Evolutionary conservation across 2,888 invertebrate genomes (phyloP), one percentile per base, ranked within the genome.

Genomic region (Odontothrips loti): DNA sequence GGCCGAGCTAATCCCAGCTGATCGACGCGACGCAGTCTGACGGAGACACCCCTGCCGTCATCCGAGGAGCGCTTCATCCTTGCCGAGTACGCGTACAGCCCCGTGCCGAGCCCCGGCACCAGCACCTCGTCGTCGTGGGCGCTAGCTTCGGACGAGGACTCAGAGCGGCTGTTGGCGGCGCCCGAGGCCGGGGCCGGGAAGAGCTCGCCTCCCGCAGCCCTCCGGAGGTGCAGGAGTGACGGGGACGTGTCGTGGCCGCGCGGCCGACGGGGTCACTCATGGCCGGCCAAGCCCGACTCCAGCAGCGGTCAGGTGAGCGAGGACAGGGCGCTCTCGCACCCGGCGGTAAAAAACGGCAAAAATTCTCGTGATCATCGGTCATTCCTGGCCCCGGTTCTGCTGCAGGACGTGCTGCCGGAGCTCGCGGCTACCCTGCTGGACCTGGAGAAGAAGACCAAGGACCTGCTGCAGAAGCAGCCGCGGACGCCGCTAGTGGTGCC

Each of bases 61-160:
- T 68, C 68, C 8, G 68, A 68, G 68, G 68, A 68, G 68, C 23
- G 68, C 23, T 68, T 68, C 68, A 68, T 68, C 68, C 68, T 68
- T 23, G 68, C 68, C 11, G 68, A 68, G 23, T 68, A 68, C 68
- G 68, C 68, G n/a, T 68, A n/a, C 68, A 68, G 68, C 23, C 68
- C 23, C 68, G 68, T 20, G 23, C 23, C 23, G 68, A 23, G 23
- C 23, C 68, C 27, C 23, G 68, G 68, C 23, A 23, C 68, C 23
- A 68, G 68, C 68, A 68, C 68, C 23, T n/a, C 68, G 68, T 68
- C 68, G 68, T 68, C 68, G 23, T 68, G 68, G 68, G 9, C 23
- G 23, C 68, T 68, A 23, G 27, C n/a, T 23, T 68, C 68, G 58
- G 58, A 4, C 58, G 20, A 20, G 20, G 4, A 17, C 23, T 68